Conservation (phyloP, 2,797 vertebrate genomes). For the Ataeniobius toweri region DNA sequence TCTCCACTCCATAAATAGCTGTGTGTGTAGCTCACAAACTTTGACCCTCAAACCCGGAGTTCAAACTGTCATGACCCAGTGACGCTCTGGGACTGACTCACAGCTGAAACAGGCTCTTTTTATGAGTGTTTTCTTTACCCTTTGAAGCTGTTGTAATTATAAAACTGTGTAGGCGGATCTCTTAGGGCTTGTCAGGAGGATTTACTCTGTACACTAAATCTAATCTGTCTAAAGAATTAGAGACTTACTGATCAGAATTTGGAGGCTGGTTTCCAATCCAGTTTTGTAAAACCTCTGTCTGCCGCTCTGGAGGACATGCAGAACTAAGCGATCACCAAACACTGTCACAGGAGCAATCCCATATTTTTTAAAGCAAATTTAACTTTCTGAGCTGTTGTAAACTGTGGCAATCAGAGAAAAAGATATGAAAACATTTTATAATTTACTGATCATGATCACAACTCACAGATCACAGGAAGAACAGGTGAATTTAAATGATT, state of each 20-base stretch:
- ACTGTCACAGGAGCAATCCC: no score
- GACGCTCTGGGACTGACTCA: conserved; percentile 60
- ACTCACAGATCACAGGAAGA: background rate
- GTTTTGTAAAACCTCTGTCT: no score
- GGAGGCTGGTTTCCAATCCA: background rate
- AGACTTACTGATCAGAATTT: background rate
- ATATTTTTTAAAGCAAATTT: no score
- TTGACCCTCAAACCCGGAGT: conserved; percentile 64
- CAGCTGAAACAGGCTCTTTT: conserved; percentile 42
- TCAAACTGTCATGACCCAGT: conserved; percentile 70
- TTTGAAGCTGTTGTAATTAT: conserved; percentile 33
- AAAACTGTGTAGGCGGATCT: background rate
- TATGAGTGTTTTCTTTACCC: conserved; percentile 56
- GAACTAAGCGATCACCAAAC: no score
- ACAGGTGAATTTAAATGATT: background rate
- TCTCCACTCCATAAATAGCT: conserved; percentile 66
- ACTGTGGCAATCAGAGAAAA: no score
- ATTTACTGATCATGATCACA: background rate
- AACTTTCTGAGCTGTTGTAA: no score
- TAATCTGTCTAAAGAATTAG: background rate
- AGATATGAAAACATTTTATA: background rate
- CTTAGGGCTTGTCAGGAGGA: background rate
- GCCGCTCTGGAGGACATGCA: no score
- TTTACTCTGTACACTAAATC: background rate
- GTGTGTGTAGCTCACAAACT: conserved; percentile 65